Evolutionary conservation across 2,888 invertebrate species (phyloP).

Genomic region (Magallana nippona): DNA sequence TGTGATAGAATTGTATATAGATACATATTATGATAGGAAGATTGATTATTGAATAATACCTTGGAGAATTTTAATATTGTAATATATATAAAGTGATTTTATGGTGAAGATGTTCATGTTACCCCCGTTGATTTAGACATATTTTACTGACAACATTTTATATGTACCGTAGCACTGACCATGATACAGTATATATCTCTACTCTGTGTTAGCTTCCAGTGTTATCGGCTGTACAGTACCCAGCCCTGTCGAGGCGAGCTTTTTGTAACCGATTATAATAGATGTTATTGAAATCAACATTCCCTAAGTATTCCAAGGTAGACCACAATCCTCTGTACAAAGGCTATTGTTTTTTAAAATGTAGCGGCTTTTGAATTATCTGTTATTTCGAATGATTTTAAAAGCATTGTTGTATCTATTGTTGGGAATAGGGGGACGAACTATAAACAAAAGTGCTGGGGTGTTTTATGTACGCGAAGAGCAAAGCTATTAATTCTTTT

Average conservation of each 20-base stretch:
- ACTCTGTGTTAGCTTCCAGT: constrained; percentile 13
- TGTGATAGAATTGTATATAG: constrained; percentile 25
- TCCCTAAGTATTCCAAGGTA: constrained; percentile 29
- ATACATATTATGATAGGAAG: background rate
- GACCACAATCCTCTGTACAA: background rate
- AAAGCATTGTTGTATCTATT: constrained; percentile 1
- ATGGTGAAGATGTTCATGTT: constrained; percentile 25
- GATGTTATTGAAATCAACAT: background rate
- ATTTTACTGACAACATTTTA: constrained; percentile 21
- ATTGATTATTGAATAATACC: background rate
- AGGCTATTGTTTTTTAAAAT: background rate
- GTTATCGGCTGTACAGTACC: background rate
- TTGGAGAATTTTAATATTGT: constrained; percentile 22
- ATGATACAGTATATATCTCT: background rate
- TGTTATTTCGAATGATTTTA: constrained; percentile 8
- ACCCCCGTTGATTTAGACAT: background rate
- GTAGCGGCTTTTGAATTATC: background rate
- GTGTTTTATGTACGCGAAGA: background rate
- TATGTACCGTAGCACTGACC: background rate
- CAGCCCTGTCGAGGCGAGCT: background rate
- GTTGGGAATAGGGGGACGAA: background rate
- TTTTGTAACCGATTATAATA: background rate
- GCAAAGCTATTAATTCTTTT: constrained; percentile 15
- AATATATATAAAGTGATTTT: constrained; percentile 12
- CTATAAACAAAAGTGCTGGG: background rate